These are phyloP conservation scores for Drosophila simulans DNA, from an alignment of 1,140 invertebrate genomes.

Conservation along the genomic window DNA sequence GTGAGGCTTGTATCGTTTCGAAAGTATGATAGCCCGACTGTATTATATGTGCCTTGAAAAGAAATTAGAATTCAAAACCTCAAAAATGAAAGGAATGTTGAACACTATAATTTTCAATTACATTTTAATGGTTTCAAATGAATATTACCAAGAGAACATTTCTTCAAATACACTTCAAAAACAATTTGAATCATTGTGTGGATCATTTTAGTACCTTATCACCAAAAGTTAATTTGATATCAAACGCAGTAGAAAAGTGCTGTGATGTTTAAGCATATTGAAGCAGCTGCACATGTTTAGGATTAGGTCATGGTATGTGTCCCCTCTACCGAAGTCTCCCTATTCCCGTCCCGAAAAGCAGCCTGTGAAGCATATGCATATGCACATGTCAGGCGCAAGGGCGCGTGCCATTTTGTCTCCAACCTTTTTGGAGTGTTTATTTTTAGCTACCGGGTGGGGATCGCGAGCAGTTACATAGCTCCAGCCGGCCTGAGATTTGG, in stretches of 20 bases:
- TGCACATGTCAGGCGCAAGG: slow-evolving; percentile 29
- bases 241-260: not conserved
- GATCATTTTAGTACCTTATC: no score
- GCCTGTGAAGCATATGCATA: slow-evolving; percentile 9
- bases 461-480: slow-evolving; percentile 6
- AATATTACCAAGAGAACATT: no score
- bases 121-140: not conserved
- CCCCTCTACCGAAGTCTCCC: not conserved
- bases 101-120: not conserved
- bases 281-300: slow-evolving; percentile 24
- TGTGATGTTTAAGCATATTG: not conserved
- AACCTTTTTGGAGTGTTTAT: slow-evolving; percentile 47
- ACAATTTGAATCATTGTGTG: no score
- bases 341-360: not conserved
- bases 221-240: not conserved
- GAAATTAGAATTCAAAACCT: not conserved
- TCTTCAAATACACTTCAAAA: no score
- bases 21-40: not conserved
- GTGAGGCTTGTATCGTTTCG: not conserved
- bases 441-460: slow-evolving; percentile 31
- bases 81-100: no score
- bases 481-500: slow-evolving; percentile 24
- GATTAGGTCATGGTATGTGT: slow-evolving; percentile 39
- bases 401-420: slow-evolving; percentile 54
- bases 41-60: not conserved